Evolutionary conservation across 2,888 invertebrate species (phyloP), one percentile per base, ranked within the genome.

Genomic region (Athalia cordata): DNA sequence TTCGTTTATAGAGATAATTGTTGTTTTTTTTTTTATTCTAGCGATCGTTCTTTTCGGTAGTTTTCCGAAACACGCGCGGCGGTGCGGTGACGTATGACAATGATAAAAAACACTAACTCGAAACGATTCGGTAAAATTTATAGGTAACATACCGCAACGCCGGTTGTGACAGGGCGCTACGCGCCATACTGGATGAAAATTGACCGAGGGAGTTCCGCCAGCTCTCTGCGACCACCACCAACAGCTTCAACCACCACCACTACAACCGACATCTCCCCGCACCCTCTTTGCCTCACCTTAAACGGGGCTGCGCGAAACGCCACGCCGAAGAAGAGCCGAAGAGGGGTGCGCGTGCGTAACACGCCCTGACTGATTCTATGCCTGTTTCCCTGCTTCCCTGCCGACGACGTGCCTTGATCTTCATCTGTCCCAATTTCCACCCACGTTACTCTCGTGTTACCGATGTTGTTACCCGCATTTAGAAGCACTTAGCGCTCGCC

Each of bases 161-260:
- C 81, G 85, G 81, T 81, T 80, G 85, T 86, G 85, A 83, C 82
- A 81, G 85, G 87, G 86, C 88, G 88, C 88, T 86, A 86, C 87
- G 87, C 87, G 89, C 88, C 89, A 89, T 88, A 89, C 89, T 89
- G 86, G 85, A 85, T 84, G 81, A 84, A 85, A 86, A 89, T 89
- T 88, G 88, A 89, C 86, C 88, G 87, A 87, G 85, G 85, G 84
- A 86, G 83, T 75, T 75, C 75, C 50, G 62, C 62, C 75, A 64
- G 75, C 61, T 61, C 72, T 11, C 11, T 62, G 50, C 62, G 43
- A 29, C 75, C 64, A 75, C 75, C 75, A 75, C 62, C 74, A 70
- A 15, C 52, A 55, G 29, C 52, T 52, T 70, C 70, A 29, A 29
- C 29, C 29, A 67, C 67, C 55, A 70, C 70, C 72, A 72, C 72